Percentiles rank a stretch among this genome's conserved stretches.
phyloP scores from a whole-genome alignment of 2,888 invertebrate genomes.

The Petrolisthes cinctipes region DNA sequence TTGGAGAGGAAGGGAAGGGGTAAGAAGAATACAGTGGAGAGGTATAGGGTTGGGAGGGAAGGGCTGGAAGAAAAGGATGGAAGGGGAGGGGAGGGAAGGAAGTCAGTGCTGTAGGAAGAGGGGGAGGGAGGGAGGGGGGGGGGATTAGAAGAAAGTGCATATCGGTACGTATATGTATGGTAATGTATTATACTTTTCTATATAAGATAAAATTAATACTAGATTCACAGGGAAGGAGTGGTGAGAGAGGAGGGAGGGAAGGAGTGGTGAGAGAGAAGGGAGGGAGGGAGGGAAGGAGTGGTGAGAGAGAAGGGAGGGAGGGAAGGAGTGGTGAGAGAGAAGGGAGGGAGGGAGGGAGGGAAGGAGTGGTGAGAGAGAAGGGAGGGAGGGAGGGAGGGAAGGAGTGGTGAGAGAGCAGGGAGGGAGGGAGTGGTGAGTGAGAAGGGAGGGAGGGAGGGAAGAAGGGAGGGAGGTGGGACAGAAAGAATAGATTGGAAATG shows the following conservation, averaged over 20 bases:
- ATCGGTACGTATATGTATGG: background rate
- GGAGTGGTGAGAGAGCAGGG: background rate
- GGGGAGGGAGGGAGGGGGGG: background rate
- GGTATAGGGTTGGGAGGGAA: background rate
- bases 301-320: slow-evolving; percentile 8
- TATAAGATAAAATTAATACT: no score
- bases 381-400: background rate
- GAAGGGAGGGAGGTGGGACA: background rate
- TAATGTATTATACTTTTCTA: no score
- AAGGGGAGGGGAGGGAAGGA: background rate
- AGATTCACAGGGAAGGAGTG: no score
- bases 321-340: background rate
- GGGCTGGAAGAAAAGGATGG: background rate
- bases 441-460: background rate
- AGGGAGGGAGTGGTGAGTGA: background rate
- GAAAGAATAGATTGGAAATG: background rate
- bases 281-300: background rate
- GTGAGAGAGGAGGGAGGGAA: background rate
- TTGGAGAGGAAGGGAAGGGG: background rate
- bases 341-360: background rate
- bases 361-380: background rate
- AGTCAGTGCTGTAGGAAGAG: background rate
- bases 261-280: background rate
- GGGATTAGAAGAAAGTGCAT: background rate
- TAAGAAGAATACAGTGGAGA: background rate